These are phyloP conservation scores for Charadrius vociferus DNA, from an alignment of 2,113 vertebrate species.

Conservation along the genomic window DNA sequence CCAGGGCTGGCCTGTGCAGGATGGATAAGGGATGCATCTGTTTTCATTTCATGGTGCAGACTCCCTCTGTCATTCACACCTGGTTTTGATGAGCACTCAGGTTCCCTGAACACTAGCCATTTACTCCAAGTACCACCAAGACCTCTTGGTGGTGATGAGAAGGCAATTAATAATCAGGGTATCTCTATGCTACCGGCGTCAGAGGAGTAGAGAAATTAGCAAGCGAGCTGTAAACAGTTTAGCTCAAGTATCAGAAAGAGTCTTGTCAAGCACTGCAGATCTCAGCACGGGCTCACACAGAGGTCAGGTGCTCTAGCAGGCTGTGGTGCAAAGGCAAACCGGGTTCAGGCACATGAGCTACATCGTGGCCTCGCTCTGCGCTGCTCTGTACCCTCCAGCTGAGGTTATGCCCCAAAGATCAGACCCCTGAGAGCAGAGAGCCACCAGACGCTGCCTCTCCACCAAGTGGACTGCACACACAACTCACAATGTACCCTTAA, in stretches of 20 bases:
- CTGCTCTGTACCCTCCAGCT: background rate
- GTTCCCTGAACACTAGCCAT: background rate
- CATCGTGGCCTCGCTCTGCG: background rate
- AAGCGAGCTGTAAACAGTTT: background rate
- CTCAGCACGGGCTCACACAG: background rate
- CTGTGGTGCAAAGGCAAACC: background rate
- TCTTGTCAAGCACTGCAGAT: background rate
- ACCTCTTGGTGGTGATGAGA: background rate
- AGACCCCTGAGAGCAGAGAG: background rate
- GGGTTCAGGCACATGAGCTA: background rate
- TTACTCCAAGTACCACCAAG: background rate
- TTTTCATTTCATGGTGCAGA: background rate
- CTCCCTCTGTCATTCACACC: background rate
- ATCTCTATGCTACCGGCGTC: background rate
- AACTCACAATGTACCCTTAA: background rate
- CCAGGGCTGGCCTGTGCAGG: background rate
- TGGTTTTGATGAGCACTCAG: background rate
- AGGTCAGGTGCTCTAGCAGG: background rate
- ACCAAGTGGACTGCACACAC: background rate
- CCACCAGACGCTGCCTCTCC: background rate
- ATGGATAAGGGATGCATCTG: background rate
- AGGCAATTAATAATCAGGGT: background rate
- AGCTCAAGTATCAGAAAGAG: background rate
- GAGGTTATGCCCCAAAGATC: background rate
- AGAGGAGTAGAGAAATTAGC: background rate